These are phyloP conservation scores for Standfussiana lucernea DNA, from an alignment of 2,888 invertebrate species.

Conservation along the genomic window DNA sequence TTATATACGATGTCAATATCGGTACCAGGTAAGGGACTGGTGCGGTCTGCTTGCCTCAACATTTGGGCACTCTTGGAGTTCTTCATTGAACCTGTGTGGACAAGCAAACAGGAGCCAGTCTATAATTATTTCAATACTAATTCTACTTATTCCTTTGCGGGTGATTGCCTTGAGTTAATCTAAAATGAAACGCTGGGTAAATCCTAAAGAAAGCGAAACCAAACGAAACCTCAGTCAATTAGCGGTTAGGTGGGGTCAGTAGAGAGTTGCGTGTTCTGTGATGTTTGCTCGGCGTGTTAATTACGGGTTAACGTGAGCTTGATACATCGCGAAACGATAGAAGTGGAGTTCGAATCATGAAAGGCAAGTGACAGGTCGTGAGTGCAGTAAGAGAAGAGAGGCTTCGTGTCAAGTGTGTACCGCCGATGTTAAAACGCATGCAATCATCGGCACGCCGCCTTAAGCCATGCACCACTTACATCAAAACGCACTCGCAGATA, in stretches of 20 bases:
- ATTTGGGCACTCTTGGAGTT: constrained; percentile 92
- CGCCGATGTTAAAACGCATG: constrained; percentile 83
- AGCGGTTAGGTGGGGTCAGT: constrained; percentile 66
- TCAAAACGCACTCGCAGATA: constrained; percentile 79
- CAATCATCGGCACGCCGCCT: constrained; percentile 83
- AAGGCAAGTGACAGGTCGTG: constrained; percentile 67
- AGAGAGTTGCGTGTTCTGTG: constrained; percentile 70
- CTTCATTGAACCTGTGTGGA: constrained; percentile 92
- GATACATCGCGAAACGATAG: constrained; percentile 70
- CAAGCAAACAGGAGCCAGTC: constrained; percentile 87
- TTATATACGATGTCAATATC: constrained; percentile 82
- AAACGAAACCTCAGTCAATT: constrained; percentile 69
- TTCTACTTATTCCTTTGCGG: constrained; percentile 72
- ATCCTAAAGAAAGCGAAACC: constrained; percentile 75
- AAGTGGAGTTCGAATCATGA: constrained; percentile 73
- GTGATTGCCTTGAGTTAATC: constrained; percentile 71
- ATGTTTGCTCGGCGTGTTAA: constrained; percentile 72
- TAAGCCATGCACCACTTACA: constrained; percentile 90
- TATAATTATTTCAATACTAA: constrained; percentile 79
- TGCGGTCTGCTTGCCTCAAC: constrained; percentile 92
- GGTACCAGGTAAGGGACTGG: constrained; percentile 92
- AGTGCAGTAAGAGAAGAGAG: constrained; percentile 77
- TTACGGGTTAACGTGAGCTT: constrained; percentile 67
- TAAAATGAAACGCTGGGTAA: constrained; percentile 68
- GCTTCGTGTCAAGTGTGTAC: constrained; percentile 72